Base-by-base conservation (phyloP, 2,113 vertebrate genomes). In the Pterocles orientalis region DNA sequence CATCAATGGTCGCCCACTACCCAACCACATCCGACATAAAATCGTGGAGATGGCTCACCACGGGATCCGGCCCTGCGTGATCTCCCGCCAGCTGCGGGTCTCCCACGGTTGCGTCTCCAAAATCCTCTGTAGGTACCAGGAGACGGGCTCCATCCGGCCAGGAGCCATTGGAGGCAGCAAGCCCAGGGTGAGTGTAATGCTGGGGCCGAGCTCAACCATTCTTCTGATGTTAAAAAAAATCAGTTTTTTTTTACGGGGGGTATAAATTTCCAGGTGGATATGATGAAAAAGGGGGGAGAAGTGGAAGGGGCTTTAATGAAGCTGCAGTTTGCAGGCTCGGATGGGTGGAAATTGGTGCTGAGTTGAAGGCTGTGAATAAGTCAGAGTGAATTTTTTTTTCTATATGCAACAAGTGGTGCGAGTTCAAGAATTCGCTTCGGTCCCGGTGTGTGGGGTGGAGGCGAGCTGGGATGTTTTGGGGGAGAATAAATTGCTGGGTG, bases 21-120 rank as follows among this genome's bases (percentile, higher is more conserved):
- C 99, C 61, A 99, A 99, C 97, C 99, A 99, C 94, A 99, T 99
- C 97, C 98, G 99, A 48, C 99, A 99, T 96, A 99, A 99, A 98
- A 99, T 99, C 58, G 99, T 99, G 96, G 99, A 99, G 97, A 99
- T 99, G 99, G 99, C 99, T 18, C 99, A 99, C 92, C 99, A 99
- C 50, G 99, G 99, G 86, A 99, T 99, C 97, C 97, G 99, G 76
- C 99, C 99, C 97, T 99, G 99, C 75, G 99, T 99, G 88, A 99
- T 99, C 98, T 99, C 99, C 93, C 97, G 99, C 77, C 99, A 99
- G 97, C 97, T 99, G 47, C 98, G 99, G 5, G 99, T 99, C 62
- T 99, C 99, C 83, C 99, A 99, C 57, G 99, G 99, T 31, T 99
- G 99, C 25, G 99, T 99, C 58, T 99, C 99, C 98, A 99, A 99